Evolutionary conservation across 2,797 vertebrate species (phyloP).

Genomic region (Spinus olivaceus): DNA sequence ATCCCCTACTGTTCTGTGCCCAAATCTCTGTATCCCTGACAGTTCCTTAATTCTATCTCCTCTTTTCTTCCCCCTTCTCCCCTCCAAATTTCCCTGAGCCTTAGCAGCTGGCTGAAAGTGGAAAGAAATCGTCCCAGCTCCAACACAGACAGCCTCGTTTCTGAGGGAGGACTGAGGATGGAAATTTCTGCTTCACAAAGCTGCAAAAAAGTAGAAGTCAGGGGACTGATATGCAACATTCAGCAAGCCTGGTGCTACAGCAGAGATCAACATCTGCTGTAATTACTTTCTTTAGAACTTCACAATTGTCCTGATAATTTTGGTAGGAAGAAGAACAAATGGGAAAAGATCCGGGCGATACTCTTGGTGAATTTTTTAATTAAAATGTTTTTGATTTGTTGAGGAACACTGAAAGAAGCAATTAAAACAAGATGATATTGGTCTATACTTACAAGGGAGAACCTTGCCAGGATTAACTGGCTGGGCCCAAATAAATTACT

Average conservation of each 20-base stretch:
- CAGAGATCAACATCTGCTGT: constrained; percentile 37
- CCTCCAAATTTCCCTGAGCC: neutral
- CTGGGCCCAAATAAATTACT: neutral
- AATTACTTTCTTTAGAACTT: constrained; percentile 50
- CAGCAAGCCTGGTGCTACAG: neutral
- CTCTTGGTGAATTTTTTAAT: constrained; percentile 53
- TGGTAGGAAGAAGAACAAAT: constrained; percentile 33
- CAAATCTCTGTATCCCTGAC: neutral
- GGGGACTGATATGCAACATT: neutral
- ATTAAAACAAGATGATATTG: constrained; percentile 27
- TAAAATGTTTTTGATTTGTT: constrained; percentile 49
- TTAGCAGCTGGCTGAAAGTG: neutral
- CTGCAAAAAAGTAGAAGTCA: neutral
- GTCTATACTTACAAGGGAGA: neutral
- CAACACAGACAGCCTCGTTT: neutral
- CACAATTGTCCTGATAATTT: constrained; percentile 33
- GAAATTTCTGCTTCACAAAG: neutral
- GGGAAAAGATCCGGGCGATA: constrained; percentile 44
- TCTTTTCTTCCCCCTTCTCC: neutral
- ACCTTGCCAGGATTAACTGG: constrained; percentile 37
- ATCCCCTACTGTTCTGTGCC: neutral
- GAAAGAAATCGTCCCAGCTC: neutral
- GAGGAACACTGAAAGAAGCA: constrained; percentile 13
- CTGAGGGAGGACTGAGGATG: neutral
- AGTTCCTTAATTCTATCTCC: neutral